phyloP scores from a whole-genome alignment of 1,140 invertebrate species.

The Neotoxoptera formosana region DNA sequence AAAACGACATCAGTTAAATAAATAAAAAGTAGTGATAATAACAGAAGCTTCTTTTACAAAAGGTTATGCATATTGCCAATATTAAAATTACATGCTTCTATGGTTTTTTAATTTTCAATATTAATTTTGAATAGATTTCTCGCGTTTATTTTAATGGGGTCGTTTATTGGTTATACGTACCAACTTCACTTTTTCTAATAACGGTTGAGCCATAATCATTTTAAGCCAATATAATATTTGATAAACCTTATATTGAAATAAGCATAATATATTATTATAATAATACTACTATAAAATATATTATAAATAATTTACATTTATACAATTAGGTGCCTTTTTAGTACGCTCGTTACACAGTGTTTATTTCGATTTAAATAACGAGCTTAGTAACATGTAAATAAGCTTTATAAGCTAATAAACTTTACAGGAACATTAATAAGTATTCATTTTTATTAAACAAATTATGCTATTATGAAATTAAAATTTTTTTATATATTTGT shows the following conservation, averaged over 20 bases:
- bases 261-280: neutral
- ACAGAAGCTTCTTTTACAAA: neutral
- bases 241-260: neutral
- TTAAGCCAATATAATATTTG: neutral
- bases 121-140: neutral
- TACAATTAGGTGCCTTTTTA: constrained; percentile 30
- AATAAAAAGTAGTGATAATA: constrained; percentile 8
- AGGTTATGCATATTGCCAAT: neutral
- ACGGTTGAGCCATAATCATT: neutral
- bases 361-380: constrained; percentile 24
- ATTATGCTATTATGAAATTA: neutral
- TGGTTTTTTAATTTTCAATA: neutral
- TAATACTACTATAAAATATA: neutral
- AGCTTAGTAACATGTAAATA: constrained; percentile 51
- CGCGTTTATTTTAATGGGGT: neutral
- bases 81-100: neutral
- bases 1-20: neutral
- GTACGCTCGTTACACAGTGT: constrained; percentile 32
- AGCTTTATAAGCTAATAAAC: constrained; percentile 45
- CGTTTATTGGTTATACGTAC: neutral
- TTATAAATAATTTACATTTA: neutral
- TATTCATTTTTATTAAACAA: constrained; percentile 31
- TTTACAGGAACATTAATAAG: constrained; percentile 46
- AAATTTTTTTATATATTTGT: neutral
- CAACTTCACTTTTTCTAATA: neutral